phyloP scores from a whole-genome alignment of 2,888 invertebrate genomes.

The Caenorhabditis panamensis region DNA sequence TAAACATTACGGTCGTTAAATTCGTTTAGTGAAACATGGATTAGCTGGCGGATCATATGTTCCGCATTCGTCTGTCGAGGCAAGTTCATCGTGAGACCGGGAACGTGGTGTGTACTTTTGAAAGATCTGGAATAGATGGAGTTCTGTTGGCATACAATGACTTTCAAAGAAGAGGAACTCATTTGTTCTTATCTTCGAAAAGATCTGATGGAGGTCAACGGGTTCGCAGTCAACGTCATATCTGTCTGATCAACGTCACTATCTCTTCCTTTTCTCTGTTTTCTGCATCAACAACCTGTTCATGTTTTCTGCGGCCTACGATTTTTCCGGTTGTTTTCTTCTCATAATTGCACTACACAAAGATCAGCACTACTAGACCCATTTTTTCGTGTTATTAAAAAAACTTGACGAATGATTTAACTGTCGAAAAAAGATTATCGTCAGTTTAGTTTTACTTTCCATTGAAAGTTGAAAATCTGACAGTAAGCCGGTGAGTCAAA shows the following conservation, averaged over 20 bases:
- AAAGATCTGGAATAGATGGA: neutral
- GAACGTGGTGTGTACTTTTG: neutral
- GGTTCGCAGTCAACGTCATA: neutral
- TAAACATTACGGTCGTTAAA: neutral
- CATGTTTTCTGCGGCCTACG: constrained; percentile 21
- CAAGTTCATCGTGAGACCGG: constrained; percentile 27
- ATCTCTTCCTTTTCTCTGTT: neutral
- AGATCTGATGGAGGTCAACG: neutral
- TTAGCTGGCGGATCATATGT: constrained; percentile 39
- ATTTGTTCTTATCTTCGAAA: neutral
- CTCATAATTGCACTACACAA: constrained; percentile 20
- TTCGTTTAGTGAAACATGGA: constrained; percentile 42
- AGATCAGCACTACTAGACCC: constrained; percentile 32
- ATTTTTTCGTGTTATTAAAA: constrained; percentile 3
- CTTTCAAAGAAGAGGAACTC: neutral
- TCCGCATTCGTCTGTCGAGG: neutral
- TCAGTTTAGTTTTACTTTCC: constrained; percentile 26
- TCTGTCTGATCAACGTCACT: neutral
- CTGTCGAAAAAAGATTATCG: constrained; percentile 44
- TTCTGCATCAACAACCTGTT: neutral
- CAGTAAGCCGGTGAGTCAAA: constrained; percentile 24
- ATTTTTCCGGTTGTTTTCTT: constrained; percentile 2
- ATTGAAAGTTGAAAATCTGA: neutral
- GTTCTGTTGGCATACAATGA: neutral
- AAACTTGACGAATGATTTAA: constrained; percentile 17